Conservation (phyloP, 2,113 vertebrate species). For the Casuarius casuarius region DNA sequence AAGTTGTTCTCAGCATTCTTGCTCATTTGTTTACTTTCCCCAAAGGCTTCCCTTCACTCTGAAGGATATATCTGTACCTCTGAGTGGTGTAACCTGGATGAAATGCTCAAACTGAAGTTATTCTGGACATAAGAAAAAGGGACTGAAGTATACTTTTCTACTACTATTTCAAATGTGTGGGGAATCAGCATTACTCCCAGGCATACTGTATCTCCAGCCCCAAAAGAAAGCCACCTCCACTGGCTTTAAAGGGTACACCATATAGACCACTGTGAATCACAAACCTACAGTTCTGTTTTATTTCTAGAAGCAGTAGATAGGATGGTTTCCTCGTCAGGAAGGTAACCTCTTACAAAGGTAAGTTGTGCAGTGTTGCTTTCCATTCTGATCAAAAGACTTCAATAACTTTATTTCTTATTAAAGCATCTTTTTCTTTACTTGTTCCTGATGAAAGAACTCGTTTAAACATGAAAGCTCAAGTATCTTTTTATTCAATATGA, state of each 20-base stretch:
- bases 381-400: neutral
- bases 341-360: neutral
- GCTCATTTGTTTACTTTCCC: neutral
- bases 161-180: neutral
- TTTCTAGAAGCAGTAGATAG: neutral
- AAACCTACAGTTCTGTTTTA: rapidly evolving
- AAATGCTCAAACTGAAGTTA: neutral
- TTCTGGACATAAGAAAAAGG: neutral
- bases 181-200: neutral
- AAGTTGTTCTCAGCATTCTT: neutral
- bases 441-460: slow-evolving; percentile 37
- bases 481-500: slow-evolving; percentile 52
- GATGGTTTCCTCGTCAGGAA: neutral
- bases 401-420: slow-evolving; percentile 44
- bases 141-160: neutral
- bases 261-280: neutral
- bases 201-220: rapidly evolving
- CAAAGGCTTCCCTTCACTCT: neutral
- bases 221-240: neutral
- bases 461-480: slow-evolving; percentile 55
- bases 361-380: neutral
- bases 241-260: neutral
- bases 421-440: neutral
- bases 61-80: neutral
- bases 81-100: neutral